Evolutionary conservation across 2,888 invertebrate species (phyloP).

Genomic region (Allacma fusca): DNA sequence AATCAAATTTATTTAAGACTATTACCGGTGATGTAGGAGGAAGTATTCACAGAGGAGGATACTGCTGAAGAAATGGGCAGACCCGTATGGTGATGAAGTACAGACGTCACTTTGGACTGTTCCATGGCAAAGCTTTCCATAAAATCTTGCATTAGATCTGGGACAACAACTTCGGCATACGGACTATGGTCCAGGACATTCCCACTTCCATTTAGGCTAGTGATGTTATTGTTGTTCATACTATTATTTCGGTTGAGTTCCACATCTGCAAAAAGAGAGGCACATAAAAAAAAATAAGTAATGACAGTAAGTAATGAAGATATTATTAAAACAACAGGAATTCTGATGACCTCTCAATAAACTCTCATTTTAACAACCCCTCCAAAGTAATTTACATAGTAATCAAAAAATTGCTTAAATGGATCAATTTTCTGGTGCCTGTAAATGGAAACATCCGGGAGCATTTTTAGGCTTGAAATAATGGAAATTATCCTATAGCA

Average conservation of each 20-base stretch:
- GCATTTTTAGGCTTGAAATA: too few species aligned
- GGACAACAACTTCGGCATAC: constrained; percentile 68
- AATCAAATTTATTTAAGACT: too few species aligned
- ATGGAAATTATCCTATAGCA: too few species aligned
- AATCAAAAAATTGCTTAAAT: too few species aligned
- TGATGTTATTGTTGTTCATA: constrained; percentile 62
- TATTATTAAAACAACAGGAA: too few species aligned
- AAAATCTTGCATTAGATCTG: constrained; percentile 74
- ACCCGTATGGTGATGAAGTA: constrained; percentile 63
- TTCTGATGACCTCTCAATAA: too few species aligned
- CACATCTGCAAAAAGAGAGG: constrained; percentile 73
- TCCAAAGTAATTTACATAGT: too few species aligned
- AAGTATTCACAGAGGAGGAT: constrained; percentile 48
- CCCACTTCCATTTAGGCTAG: constrained; percentile 36
- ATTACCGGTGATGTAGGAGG: constrained; percentile 56
- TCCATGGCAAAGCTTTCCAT: constrained; percentile 69
- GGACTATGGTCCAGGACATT: constrained; percentile 52
- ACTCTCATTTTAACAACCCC: too few species aligned
- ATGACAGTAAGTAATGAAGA: too few species aligned
- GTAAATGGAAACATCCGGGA: too few species aligned
- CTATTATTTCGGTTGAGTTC: constrained; percentile 76
- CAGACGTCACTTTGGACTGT: constrained; percentile 64
- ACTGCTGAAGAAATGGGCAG: constrained; percentile 55
- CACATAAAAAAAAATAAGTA: constrained; percentile 32
- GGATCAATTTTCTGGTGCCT: too few species aligned